Conservation (phyloP, 2,113 vertebrate species). For the Glaucomys volans region DNA sequence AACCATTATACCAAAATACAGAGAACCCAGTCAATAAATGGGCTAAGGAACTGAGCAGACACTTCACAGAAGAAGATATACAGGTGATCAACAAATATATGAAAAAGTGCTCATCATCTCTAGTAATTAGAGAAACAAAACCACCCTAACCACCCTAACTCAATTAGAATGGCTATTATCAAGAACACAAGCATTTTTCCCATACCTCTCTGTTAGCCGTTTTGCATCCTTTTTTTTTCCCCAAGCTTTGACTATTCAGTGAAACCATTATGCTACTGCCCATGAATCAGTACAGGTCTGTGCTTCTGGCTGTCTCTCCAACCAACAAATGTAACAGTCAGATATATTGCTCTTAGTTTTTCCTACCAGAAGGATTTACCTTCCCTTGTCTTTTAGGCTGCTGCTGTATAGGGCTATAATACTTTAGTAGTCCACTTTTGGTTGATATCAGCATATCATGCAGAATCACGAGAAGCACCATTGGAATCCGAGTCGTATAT, state of each 20-base stretch:
- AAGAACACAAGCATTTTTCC: too few relatives aligned
- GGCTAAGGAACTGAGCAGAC: too few relatives aligned
- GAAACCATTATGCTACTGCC: neutral
- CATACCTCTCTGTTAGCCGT: neutral
- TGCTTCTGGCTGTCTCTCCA: neutral
- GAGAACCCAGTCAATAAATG: too few relatives aligned
- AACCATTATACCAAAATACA: too few relatives aligned
- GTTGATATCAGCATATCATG: neutral
- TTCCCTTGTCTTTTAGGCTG: conserved; percentile 15
- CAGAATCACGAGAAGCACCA: neutral
- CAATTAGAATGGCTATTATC: too few relatives aligned
- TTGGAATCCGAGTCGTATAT: neutral
- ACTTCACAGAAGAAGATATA: too few relatives aligned
- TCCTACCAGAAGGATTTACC: neutral
- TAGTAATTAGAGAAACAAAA: too few relatives aligned
- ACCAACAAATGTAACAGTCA: neutral
- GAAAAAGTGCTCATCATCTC: too few relatives aligned
- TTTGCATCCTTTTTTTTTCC: neutral
- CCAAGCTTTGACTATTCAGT: conserved; percentile 7
- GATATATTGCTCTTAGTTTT: neutral
- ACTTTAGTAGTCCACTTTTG: neutral
- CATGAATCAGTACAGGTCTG: neutral
- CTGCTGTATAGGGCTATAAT: neutral
- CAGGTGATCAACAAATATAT: too few relatives aligned
- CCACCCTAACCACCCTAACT: too few relatives aligned